Evolutionary conservation across 2,797 vertebrate genomes (phyloP).

Genomic region (Etheostoma perlongum): DNA sequence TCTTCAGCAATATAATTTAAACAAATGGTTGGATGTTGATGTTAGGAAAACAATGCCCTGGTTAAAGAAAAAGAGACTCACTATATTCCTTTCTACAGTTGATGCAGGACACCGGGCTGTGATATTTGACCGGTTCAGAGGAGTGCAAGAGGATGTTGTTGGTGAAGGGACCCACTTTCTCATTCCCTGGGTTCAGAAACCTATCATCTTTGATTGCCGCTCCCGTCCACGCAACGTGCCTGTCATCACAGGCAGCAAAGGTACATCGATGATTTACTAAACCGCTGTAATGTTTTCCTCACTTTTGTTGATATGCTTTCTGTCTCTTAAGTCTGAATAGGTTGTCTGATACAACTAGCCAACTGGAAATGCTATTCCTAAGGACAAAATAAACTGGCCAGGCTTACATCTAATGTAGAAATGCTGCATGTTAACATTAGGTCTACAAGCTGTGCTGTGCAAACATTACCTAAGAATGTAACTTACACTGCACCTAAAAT

Average conservation of each 20-base stretch:
- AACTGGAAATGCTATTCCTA: not conserved
- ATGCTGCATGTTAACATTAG: not conserved
- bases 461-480: not conserved
- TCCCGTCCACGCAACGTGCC: slow-evolving; percentile 96
- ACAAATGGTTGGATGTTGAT: not conserved
- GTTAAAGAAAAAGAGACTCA: slow-evolving; percentile 10
- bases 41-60: not conserved
- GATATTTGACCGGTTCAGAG: slow-evolving; percentile 95
- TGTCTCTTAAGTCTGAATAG: not conserved
- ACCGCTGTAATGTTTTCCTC: not conserved
- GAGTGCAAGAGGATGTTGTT: slow-evolving; percentile 91
- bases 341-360: not conserved
- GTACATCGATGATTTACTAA: slow-evolving; percentile 70
- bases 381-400: not conserved
- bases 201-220: slow-evolving; percentile 96
- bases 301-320: not conserved
- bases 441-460: not conserved
- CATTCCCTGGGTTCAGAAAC: slow-evolving; percentile 98
- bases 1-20: not conserved
- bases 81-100: slow-evolving; percentile 80
- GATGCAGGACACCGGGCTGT: slow-evolving; percentile 96
- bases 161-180: slow-evolving; percentile 97
- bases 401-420: not conserved
- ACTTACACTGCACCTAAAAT: not conserved
- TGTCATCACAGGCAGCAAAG: slow-evolving; percentile 98